Conservation (phyloP, 2,113 vertebrate species). For the Chaetorhynchus papuensis region DNA sequence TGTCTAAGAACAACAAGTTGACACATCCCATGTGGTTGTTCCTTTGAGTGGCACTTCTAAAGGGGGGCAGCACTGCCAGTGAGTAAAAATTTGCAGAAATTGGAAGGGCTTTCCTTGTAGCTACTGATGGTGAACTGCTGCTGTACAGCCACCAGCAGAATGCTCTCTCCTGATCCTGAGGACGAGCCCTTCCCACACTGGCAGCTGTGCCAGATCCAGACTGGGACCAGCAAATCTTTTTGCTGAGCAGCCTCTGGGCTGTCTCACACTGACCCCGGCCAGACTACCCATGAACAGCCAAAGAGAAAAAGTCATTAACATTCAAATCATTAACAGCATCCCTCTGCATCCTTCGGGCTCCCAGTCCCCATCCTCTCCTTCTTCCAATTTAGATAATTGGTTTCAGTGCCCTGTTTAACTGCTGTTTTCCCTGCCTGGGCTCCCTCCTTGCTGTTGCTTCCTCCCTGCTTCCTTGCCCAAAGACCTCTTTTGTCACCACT, state of each 20-base stretch:
- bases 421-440: not conserved
- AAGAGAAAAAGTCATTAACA: not conserved
- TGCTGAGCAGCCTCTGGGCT: not conserved
- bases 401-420: not conserved
- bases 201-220: not conserved
- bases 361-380: not conserved
- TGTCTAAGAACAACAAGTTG: not conserved
- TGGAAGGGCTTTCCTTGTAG: not conserved
- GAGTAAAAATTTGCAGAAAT: not conserved
- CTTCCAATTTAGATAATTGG: not conserved
- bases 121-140: rapidly evolving
- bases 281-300: not conserved
- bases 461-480: not conserved
- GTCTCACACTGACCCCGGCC: not conserved
- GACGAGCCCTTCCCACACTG: rapidly evolving
- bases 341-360: not conserved
- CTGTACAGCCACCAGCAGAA: not conserved
- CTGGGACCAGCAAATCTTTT: not conserved
- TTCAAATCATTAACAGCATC: not conserved
- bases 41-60: not conserved
- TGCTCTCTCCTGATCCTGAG: rapidly evolving
- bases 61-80: not conserved
- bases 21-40: no score
- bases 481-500: not conserved
- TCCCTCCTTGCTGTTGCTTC: not conserved